These are phyloP conservation scores for Eupsittula cactorum DNA, from an alignment of 2,113 vertebrate genomes.

Conservation along the genomic window DNA sequence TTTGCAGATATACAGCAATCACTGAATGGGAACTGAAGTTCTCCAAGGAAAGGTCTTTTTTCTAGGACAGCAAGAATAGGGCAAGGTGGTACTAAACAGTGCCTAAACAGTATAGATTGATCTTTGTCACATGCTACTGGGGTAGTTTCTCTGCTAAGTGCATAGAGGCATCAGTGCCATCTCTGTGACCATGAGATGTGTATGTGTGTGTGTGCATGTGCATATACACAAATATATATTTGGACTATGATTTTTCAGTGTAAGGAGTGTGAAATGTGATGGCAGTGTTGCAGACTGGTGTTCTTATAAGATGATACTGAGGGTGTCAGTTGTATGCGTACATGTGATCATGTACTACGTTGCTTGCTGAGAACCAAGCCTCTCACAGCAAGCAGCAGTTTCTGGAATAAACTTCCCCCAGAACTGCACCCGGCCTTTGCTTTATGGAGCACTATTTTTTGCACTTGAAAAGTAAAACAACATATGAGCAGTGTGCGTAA, in stretches of 20 bases:
- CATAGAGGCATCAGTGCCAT: too few relatives aligned
- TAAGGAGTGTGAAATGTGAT: background rate
- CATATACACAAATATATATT: background rate
- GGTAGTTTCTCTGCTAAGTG: background rate
- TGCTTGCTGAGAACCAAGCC: background rate
- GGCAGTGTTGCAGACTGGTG: background rate
- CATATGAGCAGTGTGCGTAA: background rate
- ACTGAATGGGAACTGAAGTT: background rate
- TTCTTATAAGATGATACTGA: background rate
- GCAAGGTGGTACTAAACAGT: background rate
- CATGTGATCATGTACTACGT: accelerated
- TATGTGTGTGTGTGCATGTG: background rate
- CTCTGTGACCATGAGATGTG: background rate
- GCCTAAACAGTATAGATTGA: background rate
- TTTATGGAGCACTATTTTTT: background rate
- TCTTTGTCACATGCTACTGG: background rate
- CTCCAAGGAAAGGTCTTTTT: background rate
- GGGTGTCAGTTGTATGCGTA: background rate
- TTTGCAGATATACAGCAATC: background rate
- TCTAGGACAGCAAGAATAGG: background rate
- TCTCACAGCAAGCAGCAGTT: background rate
- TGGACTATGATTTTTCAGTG: background rate
- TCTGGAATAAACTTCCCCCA: background rate
- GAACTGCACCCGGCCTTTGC: background rate
- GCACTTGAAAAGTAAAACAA: background rate